Base-by-base conservation (phyloP, 2,113 vertebrate species). In the Orcinus orca region DNA sequence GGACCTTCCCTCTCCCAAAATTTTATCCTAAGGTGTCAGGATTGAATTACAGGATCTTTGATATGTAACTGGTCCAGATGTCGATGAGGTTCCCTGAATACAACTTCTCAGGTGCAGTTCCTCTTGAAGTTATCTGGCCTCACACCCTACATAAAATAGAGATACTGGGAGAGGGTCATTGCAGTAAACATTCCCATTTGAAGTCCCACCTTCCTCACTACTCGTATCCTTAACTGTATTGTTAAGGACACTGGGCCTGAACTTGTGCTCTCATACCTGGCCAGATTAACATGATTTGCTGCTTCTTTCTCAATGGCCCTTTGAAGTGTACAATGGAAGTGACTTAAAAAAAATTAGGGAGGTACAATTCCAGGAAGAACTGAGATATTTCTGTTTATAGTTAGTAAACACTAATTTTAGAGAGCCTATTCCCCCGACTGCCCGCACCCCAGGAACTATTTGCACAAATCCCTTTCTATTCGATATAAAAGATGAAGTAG, bases 361-460 rank as follows among this genome's bases (percentile, higher is more conserved):
- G 31, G 58, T 80, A 36, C 13, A 74, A 38, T 74, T 86, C 73
- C 60, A 84, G 47, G 38, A 96, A 89, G 71, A 86, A 86, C 25
- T 44, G 63, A 36, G 53, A 8, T 74, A 31, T 31, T 73, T 80
- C 86, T 83, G 33, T 82, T 89, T 25, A 44, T 20, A 73, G 29
- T 36, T 92, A 90, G 33, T 68, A n/a, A 36, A 67, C 31, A 63
- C 1, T 55, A 8, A 84, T 80, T 90, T 91, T 38, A n/a, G 44
- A 73, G 18, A 76, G 67, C 15, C 38, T 36, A 33, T 68, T 10
- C 10, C 18, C 33, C 33, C 14, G 0, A 67, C 7, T 0, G 31
- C 15, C 33, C 18, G 0, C 18, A 1, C 68, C 31, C 53, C 36
- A 88, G 8, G n/a, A 88, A 73, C 55, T 33, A 62, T 31, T n/a